Evolutionary conservation across 1,140 invertebrate species (phyloP), one percentile per base, ranked within the genome.

Genomic region (silkworm (Bombyx mori)): DNA sequence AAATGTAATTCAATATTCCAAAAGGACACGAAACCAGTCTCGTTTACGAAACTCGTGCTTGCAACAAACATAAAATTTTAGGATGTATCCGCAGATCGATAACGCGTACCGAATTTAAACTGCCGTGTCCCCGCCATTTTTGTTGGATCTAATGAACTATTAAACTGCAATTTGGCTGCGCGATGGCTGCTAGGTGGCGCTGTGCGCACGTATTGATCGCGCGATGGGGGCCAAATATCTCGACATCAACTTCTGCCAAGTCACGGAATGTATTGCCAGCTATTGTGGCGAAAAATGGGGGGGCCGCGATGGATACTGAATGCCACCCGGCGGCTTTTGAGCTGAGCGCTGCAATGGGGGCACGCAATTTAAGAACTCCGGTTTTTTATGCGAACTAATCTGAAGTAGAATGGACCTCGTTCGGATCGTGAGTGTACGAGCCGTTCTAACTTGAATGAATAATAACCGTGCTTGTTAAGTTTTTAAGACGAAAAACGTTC

Each of bases 91-190:
- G 68, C 77, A 69, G 84, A 84, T 86, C 83, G 71, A 86, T 86
- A 86, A 52, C 73, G 73, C 71, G 76, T 76, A 69, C 80, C 74
- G 74, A 86, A 83, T 86, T 84, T 84, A 84, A 84, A 86, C 79
- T 78, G 74, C 75, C 60, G 69, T 74, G 73, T 80, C 77, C 77
- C 79, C 80, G 79, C 79, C 81, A 86, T 84, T 84, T 83, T 84
- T 84, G 79, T 69, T 66, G 70, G 77, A 82, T 83, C 82, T 86
- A 83, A 86, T 86, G 81, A 85, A 86, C 83, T 86, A 86, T 86
- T 86, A 86, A 85, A 86, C 67, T 86, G 81, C 75, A 84, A 86
- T 86, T 86, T 83, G 75, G 77, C 72, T 86, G 83, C 83, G 83
- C 83, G 79, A 70, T 75, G 75, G 70, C 60, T 57, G 71, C 66